Percentiles rank a stretch among this genome's conserved stretches.
Evolutionary conservation across 2,113 vertebrate species (phyloP).

Genomic region (Chloropsis cyanopogon): DNA sequence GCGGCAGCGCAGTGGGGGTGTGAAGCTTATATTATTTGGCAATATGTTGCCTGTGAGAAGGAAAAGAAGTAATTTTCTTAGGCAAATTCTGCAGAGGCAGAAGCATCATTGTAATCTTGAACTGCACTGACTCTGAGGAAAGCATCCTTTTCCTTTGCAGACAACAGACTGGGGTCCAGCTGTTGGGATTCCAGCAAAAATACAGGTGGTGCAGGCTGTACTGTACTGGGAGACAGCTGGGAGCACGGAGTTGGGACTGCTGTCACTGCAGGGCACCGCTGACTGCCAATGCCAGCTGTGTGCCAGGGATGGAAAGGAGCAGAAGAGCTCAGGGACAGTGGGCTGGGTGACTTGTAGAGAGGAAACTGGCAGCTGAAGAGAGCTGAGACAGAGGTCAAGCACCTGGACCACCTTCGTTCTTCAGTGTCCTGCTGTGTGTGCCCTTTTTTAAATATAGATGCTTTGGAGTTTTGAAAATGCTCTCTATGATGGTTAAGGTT

Average conservation of each 20-base stretch:
- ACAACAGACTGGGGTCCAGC: no score
- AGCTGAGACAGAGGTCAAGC: neutral
- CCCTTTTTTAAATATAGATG: neutral
- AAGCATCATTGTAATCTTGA: neutral
- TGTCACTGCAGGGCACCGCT: rapidly evolving
- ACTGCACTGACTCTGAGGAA: neutral
- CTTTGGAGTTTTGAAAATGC: neutral
- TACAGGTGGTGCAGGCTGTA: neutral
- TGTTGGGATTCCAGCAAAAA: neutral
- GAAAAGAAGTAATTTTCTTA: neutral
- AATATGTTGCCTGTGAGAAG: neutral
- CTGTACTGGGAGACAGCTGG: neutral
- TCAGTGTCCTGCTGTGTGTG: neutral
- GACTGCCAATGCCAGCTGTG: rapidly evolving
- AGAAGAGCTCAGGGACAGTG: neutral
- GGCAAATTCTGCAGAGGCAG: neutral
- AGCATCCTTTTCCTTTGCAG: neutral
- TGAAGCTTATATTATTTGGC: neutral
- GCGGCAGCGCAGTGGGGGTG: neutral
- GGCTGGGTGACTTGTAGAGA: neutral
- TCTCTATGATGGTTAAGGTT: neutral
- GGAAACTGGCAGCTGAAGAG: neutral
- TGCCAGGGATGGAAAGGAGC: no score
- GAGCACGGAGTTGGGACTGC: rapidly evolving
- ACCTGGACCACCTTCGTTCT: neutral